Percentiles rank a stretch among this genome's conserved stretches.
phyloP scores from a whole-genome alignment of 1,140 invertebrate genomes.

The Fopius arisanus region DNA sequence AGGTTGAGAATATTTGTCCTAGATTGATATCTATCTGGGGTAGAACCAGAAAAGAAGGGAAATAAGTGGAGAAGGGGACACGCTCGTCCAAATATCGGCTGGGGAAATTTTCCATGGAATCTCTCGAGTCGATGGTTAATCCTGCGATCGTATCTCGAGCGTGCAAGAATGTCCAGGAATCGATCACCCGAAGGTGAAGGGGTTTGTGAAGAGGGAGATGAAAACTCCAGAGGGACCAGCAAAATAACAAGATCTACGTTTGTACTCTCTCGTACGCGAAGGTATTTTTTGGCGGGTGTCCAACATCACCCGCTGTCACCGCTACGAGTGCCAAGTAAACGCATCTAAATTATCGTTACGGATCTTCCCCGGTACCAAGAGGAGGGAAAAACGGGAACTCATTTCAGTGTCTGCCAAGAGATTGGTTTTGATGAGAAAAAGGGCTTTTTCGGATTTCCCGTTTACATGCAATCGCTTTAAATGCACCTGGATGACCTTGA shows the following conservation, averaged over 20 bases:
- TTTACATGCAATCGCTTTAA: not conserved
- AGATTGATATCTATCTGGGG: no score
- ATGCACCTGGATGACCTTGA: not conserved
- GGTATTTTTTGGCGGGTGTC: conserved; percentile 40
- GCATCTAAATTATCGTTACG: conserved; percentile 48
- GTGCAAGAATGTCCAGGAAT: not conserved
- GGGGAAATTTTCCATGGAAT: not conserved
- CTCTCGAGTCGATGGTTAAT: not conserved
- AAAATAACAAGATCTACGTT: not conserved
- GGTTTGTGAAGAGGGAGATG: not conserved
- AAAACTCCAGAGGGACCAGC: not conserved
- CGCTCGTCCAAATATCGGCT: no score
- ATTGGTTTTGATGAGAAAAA: not conserved
- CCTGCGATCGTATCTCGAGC: not conserved
- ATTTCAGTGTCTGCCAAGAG: not conserved
- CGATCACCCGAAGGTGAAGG: not conserved
- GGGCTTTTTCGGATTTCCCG: not conserved
- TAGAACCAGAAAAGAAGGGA: no score
- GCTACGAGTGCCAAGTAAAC: conserved; percentile 42
- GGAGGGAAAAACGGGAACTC: not conserved
- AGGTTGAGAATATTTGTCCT: no score
- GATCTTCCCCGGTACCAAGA: conserved; percentile 28
- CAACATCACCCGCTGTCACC: conserved; percentile 38
- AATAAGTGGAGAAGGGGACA: no score
- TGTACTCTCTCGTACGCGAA: not conserved